A percentile compares a stretch with the other conserved stretches of the same genome.
phyloP scores from a whole-genome alignment of 2,888 invertebrate genomes.

The Oxytorus armatus region DNA sequence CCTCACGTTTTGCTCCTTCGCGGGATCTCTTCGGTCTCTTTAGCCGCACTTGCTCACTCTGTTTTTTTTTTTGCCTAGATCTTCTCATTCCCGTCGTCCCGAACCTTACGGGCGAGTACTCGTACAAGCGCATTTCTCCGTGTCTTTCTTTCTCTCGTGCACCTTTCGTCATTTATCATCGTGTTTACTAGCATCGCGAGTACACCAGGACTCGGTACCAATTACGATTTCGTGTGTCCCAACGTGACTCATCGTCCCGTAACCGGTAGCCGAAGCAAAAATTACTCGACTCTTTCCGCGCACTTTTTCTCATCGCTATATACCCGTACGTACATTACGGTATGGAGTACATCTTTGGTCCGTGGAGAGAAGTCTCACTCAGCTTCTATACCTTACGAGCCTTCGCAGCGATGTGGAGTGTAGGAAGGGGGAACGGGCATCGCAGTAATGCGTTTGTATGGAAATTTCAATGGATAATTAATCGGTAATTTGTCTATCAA shows the following conservation, averaged over 20 bases:
- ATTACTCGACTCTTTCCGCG: conserved; percentile 51
- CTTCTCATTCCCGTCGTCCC: conserved; percentile 63
- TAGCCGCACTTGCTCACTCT: conserved; percentile 32
- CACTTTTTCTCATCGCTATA: conserved; percentile 48
- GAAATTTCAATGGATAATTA: too few relatives aligned
- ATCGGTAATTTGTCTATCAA: too few relatives aligned
- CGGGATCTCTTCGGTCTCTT: conserved; percentile 42
- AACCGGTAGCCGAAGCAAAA: conserved; percentile 66
- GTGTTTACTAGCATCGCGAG: conserved; percentile 47
- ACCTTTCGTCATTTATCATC: conserved; percentile 68
- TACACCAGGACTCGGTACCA: conserved; percentile 65
- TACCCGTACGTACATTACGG: conserved; percentile 20
- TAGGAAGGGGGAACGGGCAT: too few relatives aligned
- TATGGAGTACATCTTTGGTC: too few relatives aligned
- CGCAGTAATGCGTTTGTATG: too few relatives aligned
- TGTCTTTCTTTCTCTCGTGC: conserved; percentile 26
- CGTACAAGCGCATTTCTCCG: conserved; percentile 6
- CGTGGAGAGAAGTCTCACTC: too few relatives aligned
- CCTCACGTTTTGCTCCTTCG: conserved; percentile 26
- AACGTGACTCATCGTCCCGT: conserved; percentile 61
- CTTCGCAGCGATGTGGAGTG: too few relatives aligned
- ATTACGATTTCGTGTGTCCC: conserved; percentile 69
- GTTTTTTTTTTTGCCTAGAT: conserved; percentile 74
- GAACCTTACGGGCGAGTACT: conserved; percentile 38
- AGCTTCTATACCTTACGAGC: too few relatives aligned